Percentiles rank a stretch among this genome's conserved stretches.
Conservation (phyloP, 2,797 vertebrate species). For the Pangasius mekongensis region DNA sequence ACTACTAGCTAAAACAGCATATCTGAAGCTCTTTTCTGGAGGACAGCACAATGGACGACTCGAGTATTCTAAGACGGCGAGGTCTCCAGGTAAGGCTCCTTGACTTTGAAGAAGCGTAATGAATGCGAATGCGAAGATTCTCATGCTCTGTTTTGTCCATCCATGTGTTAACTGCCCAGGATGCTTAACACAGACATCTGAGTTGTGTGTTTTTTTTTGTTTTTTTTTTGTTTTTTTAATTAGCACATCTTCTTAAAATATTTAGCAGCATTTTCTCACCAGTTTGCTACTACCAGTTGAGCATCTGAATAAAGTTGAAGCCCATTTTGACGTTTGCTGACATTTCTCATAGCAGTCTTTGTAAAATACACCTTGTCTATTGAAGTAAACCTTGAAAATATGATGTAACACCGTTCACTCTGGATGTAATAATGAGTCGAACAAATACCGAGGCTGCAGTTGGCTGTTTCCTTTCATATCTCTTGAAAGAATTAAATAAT, state of each 20-base stretch:
- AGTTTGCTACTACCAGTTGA: neutral
- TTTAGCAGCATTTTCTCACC: neutral
- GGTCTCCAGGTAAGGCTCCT: slow-evolving; percentile 84
- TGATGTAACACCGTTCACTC: neutral
- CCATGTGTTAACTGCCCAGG: neutral
- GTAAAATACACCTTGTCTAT: neutral
- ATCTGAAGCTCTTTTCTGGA: slow-evolving; percentile 9
- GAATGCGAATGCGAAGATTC: no score
- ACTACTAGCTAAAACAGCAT: slow-evolving; percentile 2
- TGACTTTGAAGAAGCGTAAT: neutral
- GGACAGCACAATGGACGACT: slow-evolving; percentile 80
- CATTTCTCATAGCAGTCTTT: neutral
- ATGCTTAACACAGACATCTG: neutral
- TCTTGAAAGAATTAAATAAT: neutral
- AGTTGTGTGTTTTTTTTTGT: no score
- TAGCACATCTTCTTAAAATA: neutral
- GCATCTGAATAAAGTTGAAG: neutral
- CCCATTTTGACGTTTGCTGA: neutral
- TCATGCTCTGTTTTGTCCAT: neutral
- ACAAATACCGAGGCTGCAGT: neutral
- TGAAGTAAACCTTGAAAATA: neutral
- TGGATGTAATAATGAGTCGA: neutral
- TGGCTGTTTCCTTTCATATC: neutral
- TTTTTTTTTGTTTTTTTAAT: neutral
- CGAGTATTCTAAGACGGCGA: slow-evolving; percentile 84